Conservation (phyloP, 2,797 vertebrate species). For the Myotis findleyi region DNA sequence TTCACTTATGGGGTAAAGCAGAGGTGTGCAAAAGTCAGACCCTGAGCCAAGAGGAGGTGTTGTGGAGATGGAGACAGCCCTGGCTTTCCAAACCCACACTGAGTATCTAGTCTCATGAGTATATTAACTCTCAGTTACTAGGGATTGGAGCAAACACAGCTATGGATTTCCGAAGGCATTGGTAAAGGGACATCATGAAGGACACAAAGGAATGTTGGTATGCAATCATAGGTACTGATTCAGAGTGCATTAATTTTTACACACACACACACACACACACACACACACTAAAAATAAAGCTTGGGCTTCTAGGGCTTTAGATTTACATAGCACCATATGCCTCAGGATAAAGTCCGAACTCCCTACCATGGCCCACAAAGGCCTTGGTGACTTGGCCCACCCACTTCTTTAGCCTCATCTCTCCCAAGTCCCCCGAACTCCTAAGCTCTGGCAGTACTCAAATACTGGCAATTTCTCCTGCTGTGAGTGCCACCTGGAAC, state of each 20-base stretch:
- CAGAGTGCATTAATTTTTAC: background rate
- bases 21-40: background rate
- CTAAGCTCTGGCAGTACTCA: background rate
- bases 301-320: fast-evolving
- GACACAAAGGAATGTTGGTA: background rate
- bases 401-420: background rate
- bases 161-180: background rate
- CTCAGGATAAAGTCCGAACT: background rate
- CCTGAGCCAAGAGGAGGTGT: background rate
- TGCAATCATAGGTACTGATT: background rate
- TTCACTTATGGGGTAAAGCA: background rate
- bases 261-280: fast-evolving
- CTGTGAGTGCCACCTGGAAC: fast-evolving
- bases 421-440: fast-evolving
- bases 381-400: background rate
- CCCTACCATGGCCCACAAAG: fast-evolving
- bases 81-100: background rate
- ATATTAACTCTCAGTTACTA: fast-evolving
- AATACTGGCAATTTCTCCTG: background rate
- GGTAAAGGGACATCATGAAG: background rate
- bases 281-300: background rate
- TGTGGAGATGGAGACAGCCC: background rate
- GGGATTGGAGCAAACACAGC: background rate
- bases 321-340: fast-evolving
- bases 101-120: background rate